phyloP scores from a whole-genome alignment of 2,888 invertebrate genomes.

The Eremobia ochroleuca region DNA sequence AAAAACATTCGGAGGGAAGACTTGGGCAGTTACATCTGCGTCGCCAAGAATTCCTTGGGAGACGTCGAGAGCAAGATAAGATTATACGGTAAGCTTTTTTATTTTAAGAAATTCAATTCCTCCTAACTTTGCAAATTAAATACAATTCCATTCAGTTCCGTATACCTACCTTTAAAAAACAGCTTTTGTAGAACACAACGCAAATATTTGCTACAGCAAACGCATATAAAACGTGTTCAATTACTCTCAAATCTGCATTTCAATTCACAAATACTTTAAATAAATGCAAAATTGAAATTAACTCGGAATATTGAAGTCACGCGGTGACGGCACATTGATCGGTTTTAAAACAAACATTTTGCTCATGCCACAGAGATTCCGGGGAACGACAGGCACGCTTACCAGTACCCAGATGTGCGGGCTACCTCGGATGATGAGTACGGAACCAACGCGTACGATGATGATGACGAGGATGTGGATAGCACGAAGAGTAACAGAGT shows the following conservation, averaged over 20 bases:
- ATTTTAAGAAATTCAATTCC: conserved; percentile 38
- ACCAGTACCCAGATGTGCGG: conserved; percentile 85
- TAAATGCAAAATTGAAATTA: conserved; percentile 59
- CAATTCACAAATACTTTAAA: conserved; percentile 54
- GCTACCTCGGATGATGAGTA: conserved; percentile 86
- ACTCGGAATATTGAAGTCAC: conserved; percentile 45
- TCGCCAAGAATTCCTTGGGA: conserved; percentile 96
- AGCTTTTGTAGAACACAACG: conserved; percentile 22
- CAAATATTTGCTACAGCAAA: conserved; percentile 44
- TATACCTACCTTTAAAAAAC: conserved; percentile 35
- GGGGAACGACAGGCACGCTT: conserved; percentile 87
- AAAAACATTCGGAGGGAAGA: conserved; percentile 95
- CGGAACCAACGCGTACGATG: conserved; percentile 85
- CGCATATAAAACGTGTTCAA: conserved; percentile 54
- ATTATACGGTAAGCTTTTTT: conserved; percentile 93
- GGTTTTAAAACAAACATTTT: conserved; percentile 49
- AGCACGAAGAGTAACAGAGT: conserved; percentile 86
- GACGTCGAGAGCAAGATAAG: conserved; percentile 97
- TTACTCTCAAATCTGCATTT: conserved; percentile 58
- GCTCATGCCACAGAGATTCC: conserved; percentile 84
- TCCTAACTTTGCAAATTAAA: conserved; percentile 46
- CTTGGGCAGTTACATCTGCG: conserved; percentile 96
- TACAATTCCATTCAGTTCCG: conserved; percentile 34
- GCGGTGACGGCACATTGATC: conserved; percentile 28
- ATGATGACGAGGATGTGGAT: conserved; percentile 79